Evolutionary conservation across 2,113 vertebrate genomes (phyloP).

Genomic region (Cebidichthys violaceus): DNA sequence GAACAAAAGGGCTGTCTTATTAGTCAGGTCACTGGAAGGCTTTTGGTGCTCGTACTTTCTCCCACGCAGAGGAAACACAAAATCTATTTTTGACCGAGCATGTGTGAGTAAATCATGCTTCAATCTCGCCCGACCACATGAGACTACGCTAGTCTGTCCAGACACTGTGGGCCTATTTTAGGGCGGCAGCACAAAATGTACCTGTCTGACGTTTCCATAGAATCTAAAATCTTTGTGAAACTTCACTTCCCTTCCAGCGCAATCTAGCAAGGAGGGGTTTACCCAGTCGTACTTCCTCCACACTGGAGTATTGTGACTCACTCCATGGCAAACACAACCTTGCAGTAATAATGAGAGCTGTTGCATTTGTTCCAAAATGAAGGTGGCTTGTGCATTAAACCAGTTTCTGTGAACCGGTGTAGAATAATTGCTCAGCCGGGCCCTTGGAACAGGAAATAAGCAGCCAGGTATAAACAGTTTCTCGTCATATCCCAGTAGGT

Average conservation of each 20-base stretch:
- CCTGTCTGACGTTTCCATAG: constrained; percentile 49
- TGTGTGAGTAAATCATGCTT: constrained; percentile 77
- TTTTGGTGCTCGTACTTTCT: constrained; percentile 59
- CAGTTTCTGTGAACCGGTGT: constrained; percentile 19
- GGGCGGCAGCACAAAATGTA: constrained; percentile 59
- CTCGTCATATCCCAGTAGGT: constrained; percentile 30
- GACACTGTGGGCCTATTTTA: constrained; percentile 67
- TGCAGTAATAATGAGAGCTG: constrained; percentile 8
- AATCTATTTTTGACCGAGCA: constrained; percentile 73
- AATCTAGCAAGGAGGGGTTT: constrained; percentile 61
- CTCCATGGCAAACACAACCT: constrained; percentile 32
- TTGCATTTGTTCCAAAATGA: constrained; percentile 18
- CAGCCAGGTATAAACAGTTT: constrained; percentile 13
- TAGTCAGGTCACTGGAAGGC: constrained; percentile 54
- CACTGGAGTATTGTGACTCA: constrained; percentile 49
- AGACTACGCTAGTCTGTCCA: constrained; percentile 55
- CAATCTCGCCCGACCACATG: constrained; percentile 64
- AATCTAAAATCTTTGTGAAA: constrained; percentile 55
- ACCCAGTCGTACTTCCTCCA: constrained; percentile 70
- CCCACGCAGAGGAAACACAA: constrained; percentile 71
- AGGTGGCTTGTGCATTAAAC: constrained; percentile 3
- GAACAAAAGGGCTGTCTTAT: constrained; percentile 46
- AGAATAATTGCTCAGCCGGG: constrained; percentile 4
- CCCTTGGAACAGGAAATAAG: constrained; percentile 27
- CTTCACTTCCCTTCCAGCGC: constrained; percentile 58